Base-by-base conservation (phyloP, 2,113 vertebrate species). In the Archocentrus centrarchus region DNA sequence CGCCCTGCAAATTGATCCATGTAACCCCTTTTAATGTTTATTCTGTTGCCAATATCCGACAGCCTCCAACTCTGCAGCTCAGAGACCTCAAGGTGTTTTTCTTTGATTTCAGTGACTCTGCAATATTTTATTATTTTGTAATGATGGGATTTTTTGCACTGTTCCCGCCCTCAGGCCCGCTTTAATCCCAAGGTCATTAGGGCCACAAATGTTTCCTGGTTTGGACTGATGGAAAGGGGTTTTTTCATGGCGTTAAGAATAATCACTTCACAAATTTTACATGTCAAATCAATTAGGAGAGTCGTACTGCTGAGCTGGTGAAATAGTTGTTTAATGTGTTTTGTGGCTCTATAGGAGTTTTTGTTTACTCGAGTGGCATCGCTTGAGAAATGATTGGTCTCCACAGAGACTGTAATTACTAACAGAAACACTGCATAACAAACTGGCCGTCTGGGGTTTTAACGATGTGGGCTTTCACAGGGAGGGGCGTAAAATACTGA, bases 1-100 rank as follows among this genome's bases (percentile, higher is more conserved):
- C 32, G 13, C 60, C 79, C 55, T 41, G 58, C 37, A 79, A 85
- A 79, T 63, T 75, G 60, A 80, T 83, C 76, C 53, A 62, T 41
- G 44, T 79, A 82, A 39, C 66, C 57, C 41, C 22, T 11, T 20
- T 32, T 41, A 77, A 63, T 58, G 30, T 77, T 84, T 64, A 64
- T 57, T 77, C 58, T 59, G 4, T 18, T 77, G 64, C 58, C 73
- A 78, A 64, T 81, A 73, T 64, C 13, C 0, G 17, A 32, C 44
- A 30, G 66, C 17, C 66, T 70, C 66, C 66, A 53, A 70, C 66
- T 50, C 66, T 53, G 44, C 44, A 50, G 41, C 66, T 50, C 50
- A 70, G 44, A 70, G 24, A 50, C 41, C 24, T 70, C 4, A 70
- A 70, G 47, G 66, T 50, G 66, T 50, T 70, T 39, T 50, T 47